Conservation (phyloP, 2,797 vertebrate species). For the Hydrolagus colliei region DNA sequence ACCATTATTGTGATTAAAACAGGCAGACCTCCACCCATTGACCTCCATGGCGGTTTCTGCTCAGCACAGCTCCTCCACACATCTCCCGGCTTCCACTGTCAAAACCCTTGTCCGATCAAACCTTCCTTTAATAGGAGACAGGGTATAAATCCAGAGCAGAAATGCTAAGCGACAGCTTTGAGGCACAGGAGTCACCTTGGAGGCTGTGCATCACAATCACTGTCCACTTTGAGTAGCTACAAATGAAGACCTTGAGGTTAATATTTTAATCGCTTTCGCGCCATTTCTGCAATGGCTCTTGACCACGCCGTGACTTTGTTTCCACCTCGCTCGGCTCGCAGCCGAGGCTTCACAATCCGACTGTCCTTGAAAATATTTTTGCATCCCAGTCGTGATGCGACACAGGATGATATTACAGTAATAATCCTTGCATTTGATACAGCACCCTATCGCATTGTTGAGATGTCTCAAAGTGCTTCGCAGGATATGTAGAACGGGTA, state of each 20-base stretch:
- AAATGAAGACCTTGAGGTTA: background rate
- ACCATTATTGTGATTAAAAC: constrained; percentile 19
- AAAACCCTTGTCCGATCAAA: background rate
- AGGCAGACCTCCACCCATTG: constrained; percentile 12
- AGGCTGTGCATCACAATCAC: background rate
- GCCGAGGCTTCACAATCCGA: too few relatives aligned
- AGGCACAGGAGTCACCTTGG: background rate
- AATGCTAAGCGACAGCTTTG: background rate
- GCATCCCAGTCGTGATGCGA: too few relatives aligned
- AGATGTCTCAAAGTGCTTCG: too few relatives aligned
- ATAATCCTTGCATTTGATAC: too few relatives aligned
- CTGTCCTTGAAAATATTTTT: too few relatives aligned
- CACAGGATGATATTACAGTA: too few relatives aligned
- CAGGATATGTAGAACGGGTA: too few relatives aligned
- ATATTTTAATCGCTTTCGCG: constrained; percentile 3
- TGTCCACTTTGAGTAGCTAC: background rate
- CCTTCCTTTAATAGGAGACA: background rate
- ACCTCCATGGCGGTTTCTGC: constrained; percentile 1
- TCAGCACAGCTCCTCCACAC: background rate
- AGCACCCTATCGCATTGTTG: too few relatives aligned
- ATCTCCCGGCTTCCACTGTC: background rate
- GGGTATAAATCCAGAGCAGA: background rate
- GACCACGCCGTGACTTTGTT: background rate
- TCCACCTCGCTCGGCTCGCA: background rate
- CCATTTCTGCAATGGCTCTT: background rate